These are phyloP conservation scores for Gobionotothen gibberifrons DNA, from an alignment of 2,797 vertebrate species.

Conservation along the genomic window DNA sequence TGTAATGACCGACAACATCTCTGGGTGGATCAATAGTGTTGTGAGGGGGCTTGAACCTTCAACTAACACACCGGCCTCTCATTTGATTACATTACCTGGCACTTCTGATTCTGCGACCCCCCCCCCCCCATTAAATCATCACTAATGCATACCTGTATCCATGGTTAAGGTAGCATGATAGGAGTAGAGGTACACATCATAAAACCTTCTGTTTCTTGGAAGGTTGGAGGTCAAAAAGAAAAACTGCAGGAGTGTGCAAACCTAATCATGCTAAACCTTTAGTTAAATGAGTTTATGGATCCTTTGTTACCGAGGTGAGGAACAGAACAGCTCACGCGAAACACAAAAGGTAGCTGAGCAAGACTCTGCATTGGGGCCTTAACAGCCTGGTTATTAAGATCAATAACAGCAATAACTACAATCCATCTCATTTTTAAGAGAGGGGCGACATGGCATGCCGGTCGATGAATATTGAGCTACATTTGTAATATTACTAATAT, in stretches of 20 bases:
- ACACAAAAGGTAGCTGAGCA: conserved; percentile 33
- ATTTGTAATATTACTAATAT: conserved; percentile 84
- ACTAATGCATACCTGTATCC: neutral
- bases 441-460: conserved; percentile 54
- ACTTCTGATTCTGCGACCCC: neutral
- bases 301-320: conserved; percentile 50
- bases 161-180: conserved; percentile 21
- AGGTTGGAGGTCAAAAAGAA: conserved; percentile 7
- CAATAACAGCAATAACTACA: conserved; percentile 85
- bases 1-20: conserved; percentile 59
- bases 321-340: conserved; percentile 20
- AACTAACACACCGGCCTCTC: conserved; percentile 12
- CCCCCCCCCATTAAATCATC: neutral
- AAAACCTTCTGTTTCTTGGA: neutral
- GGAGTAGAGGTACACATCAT: neutral
- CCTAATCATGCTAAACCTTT: conserved; percentile 60
- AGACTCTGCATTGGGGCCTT: conserved; percentile 49
- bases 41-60: conserved; percentile 41
- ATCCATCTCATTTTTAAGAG: conserved; percentile 79
- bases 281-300: conserved; percentile 72
- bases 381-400: conserved; percentile 84
- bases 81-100: conserved; percentile 21
- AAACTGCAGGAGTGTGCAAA: conserved; percentile 46
- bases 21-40: conserved; percentile 55
- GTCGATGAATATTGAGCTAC: conserved; percentile 83